Evolutionary conservation across 1,140 invertebrate genomes (phyloP).

Genomic region (Lerema accius): DNA sequence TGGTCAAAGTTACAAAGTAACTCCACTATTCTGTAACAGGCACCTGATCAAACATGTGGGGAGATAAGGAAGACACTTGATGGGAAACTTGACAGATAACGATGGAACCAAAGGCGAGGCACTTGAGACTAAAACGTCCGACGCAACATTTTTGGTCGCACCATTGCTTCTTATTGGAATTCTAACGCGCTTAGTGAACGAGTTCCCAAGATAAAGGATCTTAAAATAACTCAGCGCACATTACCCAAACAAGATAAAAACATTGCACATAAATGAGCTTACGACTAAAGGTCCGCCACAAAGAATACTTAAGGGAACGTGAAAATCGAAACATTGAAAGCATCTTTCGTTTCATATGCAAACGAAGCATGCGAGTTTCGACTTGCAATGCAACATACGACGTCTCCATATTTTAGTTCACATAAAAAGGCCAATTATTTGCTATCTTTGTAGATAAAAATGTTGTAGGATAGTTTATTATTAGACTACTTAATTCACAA

Average conservation of each 20-base stretch:
- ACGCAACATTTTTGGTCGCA: constrained; percentile 10
- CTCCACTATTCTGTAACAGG: constrained; percentile 56
- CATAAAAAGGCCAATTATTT: background rate
- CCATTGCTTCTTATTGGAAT: constrained; percentile 4
- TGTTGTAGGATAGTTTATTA: too few relatives aligned
- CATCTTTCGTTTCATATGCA: constrained; percentile 65
- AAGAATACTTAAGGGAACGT: constrained; percentile 46
- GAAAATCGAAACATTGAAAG: constrained; percentile 63
- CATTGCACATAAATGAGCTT: constrained; percentile 31
- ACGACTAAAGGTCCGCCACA: constrained; percentile 41
- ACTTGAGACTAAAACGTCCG: constrained; percentile 46
- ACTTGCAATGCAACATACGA: constrained; percentile 48
- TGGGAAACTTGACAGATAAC: constrained; percentile 73
- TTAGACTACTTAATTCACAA: too few relatives aligned
- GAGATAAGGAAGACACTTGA: constrained; percentile 76
- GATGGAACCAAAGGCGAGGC: constrained; percentile 44
- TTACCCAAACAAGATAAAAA: constrained; percentile 19
- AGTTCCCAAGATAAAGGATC: constrained; percentile 12
- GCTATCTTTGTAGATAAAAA: too few relatives aligned
- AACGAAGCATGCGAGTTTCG: constrained; percentile 47
- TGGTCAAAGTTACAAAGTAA: constrained; percentile 51
- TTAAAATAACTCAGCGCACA: constrained; percentile 23
- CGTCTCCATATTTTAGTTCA: constrained; percentile 33
- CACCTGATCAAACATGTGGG: constrained; percentile 79
- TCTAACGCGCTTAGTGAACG: background rate